Conservation (phyloP, 1,140 invertebrate genomes). For the Homarus americanus region DNA sequence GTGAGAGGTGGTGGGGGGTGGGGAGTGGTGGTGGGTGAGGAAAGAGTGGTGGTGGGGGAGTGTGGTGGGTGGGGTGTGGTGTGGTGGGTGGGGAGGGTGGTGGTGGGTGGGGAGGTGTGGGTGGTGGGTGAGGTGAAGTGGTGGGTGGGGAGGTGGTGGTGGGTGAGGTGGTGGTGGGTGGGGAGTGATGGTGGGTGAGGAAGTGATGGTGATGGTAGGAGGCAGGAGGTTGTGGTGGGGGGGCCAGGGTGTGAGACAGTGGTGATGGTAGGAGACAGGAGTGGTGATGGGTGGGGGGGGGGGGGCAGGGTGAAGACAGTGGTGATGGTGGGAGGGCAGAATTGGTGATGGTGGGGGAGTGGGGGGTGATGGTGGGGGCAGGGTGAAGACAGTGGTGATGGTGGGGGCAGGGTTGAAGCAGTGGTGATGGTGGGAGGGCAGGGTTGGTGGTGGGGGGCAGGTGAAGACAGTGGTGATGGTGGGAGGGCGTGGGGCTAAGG, state of each 20-base stretch:
- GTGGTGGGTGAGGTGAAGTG: not conserved
- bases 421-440: not conserved
- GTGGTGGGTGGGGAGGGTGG: not conserved
- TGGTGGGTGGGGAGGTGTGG: not conserved
- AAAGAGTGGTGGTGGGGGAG: not conserved
- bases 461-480: not conserved
- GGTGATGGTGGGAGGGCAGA: not conserved
- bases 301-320: not conserved
- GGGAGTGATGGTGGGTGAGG: conserved; percentile 4
- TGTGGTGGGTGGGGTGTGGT: not conserved
- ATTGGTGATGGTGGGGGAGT: not conserved
- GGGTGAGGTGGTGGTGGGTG: not conserved
- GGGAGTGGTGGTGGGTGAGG: not conserved
- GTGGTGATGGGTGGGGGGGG: not conserved
- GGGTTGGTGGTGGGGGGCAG: not conserved
- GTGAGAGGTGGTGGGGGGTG: not conserved
- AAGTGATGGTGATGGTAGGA: not conserved
- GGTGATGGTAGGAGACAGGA: not conserved
- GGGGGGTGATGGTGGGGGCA: not conserved
- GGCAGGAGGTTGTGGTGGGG: not conserved
- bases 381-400: not conserved
- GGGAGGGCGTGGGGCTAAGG: not conserved
- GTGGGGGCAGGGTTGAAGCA: not conserved
- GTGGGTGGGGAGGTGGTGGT: not conserved
- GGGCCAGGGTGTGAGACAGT: too few relatives aligned